Conservation (phyloP, 2,888 invertebrate species). For the Dicranocentrus wangi region DNA sequence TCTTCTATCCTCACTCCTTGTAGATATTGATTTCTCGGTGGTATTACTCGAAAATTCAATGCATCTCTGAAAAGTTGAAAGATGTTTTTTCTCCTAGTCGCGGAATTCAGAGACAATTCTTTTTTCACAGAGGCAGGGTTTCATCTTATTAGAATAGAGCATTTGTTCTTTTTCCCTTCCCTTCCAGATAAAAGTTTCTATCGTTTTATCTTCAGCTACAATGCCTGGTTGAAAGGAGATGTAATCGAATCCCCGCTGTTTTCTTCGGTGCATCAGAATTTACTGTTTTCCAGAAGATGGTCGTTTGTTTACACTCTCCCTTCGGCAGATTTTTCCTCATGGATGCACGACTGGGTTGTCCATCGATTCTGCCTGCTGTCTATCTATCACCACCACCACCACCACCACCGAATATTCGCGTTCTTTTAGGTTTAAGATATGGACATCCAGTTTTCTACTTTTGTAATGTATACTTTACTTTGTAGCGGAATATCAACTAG, state of each 20-base stretch:
- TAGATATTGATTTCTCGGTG: conserved; percentile 29
- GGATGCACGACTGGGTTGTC: conserved; percentile 28
- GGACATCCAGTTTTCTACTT: background rate
- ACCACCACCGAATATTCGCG: conserved; percentile 13
- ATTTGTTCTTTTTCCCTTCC: conserved; percentile 36
- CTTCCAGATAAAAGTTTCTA: conserved; percentile 22
- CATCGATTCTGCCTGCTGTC: conserved; percentile 29
- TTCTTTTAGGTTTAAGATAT: conserved; percentile 19
- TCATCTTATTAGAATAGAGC: conserved; percentile 40
- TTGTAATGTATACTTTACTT: background rate
- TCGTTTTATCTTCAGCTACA: conserved; percentile 3
- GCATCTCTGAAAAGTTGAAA: conserved; percentile 36
- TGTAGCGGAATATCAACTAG: background rate
- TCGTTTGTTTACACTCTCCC: conserved; percentile 31
- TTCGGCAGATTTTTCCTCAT: background rate
- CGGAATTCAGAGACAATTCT: background rate
- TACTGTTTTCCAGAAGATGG: conserved; percentile 3
- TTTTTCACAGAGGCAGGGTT: background rate
- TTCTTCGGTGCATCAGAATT: conserved; percentile 19
- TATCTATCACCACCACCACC: conserved; percentile 20
- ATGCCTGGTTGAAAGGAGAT: conserved; percentile 29
- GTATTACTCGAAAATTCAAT: conserved; percentile 22
- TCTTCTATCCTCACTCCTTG: conserved; percentile 1
- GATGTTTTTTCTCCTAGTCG: conserved; percentile 8
- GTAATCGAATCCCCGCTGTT: conserved; percentile 41